Base-by-base conservation (phyloP, 2,113 vertebrate species). In the Gobio gobio region DNA sequence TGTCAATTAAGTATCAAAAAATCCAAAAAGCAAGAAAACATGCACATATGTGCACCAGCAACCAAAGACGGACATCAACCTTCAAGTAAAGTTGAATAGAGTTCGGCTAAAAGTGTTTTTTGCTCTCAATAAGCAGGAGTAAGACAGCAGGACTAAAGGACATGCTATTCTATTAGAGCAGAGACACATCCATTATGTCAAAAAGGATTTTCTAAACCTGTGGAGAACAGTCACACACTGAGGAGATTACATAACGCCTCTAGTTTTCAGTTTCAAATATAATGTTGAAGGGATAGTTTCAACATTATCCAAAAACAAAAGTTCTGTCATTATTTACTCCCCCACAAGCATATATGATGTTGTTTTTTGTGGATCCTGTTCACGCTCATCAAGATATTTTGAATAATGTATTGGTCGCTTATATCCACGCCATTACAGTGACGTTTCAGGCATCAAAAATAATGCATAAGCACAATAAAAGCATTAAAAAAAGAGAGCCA, bases 131-230 rank as follows among this genome's bases (percentile, higher is more conserved):
- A 80, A 64, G 13, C 22, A 81, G 40, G 56, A 81, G 14, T 16
- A 16, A 29, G 26, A 29, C 43, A 49, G n/a, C 61, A 66, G 61
- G 61, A 81, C 45, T 66, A 81, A 81, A 66, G 24, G 61, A 81
- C 45, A 18, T 81, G 78, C 10, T 47, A 29, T 80, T 80, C 8
- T 66, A 36, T 33, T 66, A 81, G 18, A 51, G 24, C 9, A 29
- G 40, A 63, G 36, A 79, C 78, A 79, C 33, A 78, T 59, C 43
- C 59, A 66, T 80, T 64, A 66, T 29, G 24, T 66, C 78, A 80
- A 47, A 64, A 47, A 80, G 16, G 8, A 49, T 64, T 80, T 80
- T 16, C 7, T 64, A 64, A 80, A 64, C 78, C 78, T 80, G 78
- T 49, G 40, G 40, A 64, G 40, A 64, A 22, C n/a, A 5, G 59